Conservation (phyloP, 2,888 invertebrate genomes). For the Strigamia maritima region DNA sequence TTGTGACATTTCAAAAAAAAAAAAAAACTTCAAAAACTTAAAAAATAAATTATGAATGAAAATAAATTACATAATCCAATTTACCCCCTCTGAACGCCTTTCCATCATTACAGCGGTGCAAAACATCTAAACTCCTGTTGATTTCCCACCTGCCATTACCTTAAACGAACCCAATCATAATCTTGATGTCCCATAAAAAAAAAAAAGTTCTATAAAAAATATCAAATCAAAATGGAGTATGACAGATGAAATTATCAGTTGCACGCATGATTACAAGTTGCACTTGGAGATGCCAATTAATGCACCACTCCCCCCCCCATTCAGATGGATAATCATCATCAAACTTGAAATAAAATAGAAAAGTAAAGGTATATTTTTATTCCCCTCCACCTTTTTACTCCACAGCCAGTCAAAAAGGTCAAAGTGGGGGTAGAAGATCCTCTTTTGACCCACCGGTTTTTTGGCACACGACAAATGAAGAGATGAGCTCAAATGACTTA, state of each 20-base stretch:
- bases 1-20: too few relatives aligned
- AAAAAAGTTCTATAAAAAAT: background rate
- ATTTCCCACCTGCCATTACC: background rate
- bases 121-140: background rate
- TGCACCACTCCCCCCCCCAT: slow-evolving; percentile 7
- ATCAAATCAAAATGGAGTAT: slow-evolving; percentile 9
- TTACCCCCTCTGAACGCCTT: too few relatives aligned
- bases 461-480: background rate
- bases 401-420: background rate
- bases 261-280: slow-evolving; percentile 1
- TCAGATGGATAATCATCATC: background rate
- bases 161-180: background rate
- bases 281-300: background rate
- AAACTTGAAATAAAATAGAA: background rate
- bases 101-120: too few relatives aligned
- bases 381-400: background rate
- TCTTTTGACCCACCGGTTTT: background rate
- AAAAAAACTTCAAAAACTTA: too few relatives aligned
- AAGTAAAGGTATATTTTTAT: background rate
- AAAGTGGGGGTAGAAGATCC: background rate
- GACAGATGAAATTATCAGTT: slow-evolving; percentile 9
- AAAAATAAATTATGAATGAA: too few relatives aligned
- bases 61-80: too few relatives aligned
- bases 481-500: background rate
- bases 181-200: background rate